A percentile compares a stretch with the other conserved stretches of the same genome.
phyloP scores from a whole-genome alignment of 2,113 vertebrate genomes.

The Cygnus atratus region DNA sequence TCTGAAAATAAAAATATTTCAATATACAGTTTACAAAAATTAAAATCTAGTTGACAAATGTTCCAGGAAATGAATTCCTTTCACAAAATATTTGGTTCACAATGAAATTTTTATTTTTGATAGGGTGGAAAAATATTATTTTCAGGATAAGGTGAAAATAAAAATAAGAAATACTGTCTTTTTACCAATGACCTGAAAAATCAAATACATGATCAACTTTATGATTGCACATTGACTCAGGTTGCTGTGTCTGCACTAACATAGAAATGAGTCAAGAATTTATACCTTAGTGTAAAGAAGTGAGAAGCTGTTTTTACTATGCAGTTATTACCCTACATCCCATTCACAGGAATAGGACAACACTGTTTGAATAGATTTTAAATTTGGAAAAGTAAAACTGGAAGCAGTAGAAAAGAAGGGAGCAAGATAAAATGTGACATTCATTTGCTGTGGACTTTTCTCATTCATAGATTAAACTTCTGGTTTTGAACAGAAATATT shows the following conservation, averaged over 20 bases:
- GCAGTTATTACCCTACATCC: background rate
- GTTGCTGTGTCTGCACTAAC: background rate
- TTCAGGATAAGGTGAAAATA: background rate
- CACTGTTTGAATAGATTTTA: background rate
- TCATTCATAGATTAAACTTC: background rate
- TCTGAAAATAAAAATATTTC: background rate
- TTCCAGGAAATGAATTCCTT: background rate
- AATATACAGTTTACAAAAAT: background rate
- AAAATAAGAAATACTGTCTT: background rate
- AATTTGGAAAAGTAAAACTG: background rate
- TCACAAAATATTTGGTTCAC: background rate
- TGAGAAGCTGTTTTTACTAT: background rate
- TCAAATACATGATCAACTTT: background rate
- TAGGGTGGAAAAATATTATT: background rate
- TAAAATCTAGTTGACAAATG: background rate
- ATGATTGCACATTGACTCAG: background rate
- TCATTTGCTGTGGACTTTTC: background rate
- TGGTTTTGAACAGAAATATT: background rate
- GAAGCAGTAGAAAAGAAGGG: background rate
- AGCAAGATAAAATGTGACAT: background rate
- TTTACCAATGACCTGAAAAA: background rate
- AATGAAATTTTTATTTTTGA: background rate
- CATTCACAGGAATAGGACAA: background rate
- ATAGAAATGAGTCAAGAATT: background rate
- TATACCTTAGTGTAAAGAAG: background rate